Evolutionary conservation across 2,113 vertebrate species (phyloP).

Genomic region (human (Homo sapiens)): DNA sequence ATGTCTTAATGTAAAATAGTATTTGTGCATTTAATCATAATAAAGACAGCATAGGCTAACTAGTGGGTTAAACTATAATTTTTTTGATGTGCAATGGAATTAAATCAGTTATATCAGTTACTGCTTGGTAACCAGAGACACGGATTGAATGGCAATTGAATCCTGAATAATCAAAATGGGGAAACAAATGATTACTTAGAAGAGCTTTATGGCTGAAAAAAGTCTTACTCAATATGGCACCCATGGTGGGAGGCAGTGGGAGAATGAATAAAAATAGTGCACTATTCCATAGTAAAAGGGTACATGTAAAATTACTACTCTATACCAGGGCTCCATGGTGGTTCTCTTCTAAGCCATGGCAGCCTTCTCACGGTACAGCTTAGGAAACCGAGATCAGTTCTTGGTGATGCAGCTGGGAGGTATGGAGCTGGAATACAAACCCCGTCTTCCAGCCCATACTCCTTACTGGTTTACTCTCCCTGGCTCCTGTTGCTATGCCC

Average conservation of each 20-base stretch:
- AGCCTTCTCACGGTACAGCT: neutral
- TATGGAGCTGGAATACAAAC: neutral
- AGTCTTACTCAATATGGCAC: neutral
- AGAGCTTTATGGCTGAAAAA: neutral
- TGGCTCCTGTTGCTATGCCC: neutral
- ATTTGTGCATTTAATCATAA: conserved; percentile 17
- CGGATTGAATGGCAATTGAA: neutral
- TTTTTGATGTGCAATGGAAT: conserved; percentile 1
- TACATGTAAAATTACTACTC: neutral
- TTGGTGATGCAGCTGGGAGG: neutral
- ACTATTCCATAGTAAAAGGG: neutral
- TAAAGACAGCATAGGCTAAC: neutral
- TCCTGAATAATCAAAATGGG: conserved; percentile 17
- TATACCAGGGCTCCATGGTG: neutral
- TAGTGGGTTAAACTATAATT: neutral
- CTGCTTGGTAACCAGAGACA: conserved; percentile 13
- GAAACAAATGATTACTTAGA: conserved; percentile 34
- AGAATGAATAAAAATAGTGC: neutral
- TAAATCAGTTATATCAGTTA: neutral
- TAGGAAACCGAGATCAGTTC: neutral
- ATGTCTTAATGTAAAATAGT: conserved; percentile 11
- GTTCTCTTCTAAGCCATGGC: neutral
- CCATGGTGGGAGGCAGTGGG: neutral
- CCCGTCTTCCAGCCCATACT: neutral
- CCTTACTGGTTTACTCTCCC: neutral